Base-by-base conservation (phyloP, 2,797 vertebrate genomes). In the Sternarchorhynchus goeldii region DNA sequence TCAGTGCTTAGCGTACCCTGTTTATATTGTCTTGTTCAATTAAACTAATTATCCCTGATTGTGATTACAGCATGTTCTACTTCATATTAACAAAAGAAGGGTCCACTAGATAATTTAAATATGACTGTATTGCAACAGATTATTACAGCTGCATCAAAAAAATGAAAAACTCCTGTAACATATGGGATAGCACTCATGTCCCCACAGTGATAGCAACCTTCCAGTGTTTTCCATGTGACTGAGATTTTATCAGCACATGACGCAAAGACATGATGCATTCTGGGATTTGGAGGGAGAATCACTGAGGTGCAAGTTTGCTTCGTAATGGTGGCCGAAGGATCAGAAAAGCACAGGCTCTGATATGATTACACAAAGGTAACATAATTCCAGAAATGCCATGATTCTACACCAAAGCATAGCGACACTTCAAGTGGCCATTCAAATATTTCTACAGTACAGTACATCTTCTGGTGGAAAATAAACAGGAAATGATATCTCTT, bases 11-110 rank as follows among this genome's bases (percentile, higher is more conserved):
- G 73, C 68, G 10, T 36, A 55, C 70, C 58, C n/a, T 71, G 70
- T 82, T 68, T 62, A 41, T 59, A 39, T 60, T 17, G 75, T 73
- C 39, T 1, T 14, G n/a, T 45, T 73, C 63, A 32, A 73, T 67
- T 79, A 66, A 73, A 74, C 41, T 20, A 64, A 59, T 64, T 75
- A 78, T 78, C 17, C 31, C 72, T 78, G 71, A 75, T 21, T 67
- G 78, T 68, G 71, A 68, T 71, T 60, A 36, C 25, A 63, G 36
- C 16, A 34, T 77, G 73, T 77, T 14, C 21, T 50, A 53, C 71
- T 57, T 31, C 64, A 16, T n/a, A 78, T 75, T 39, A 63, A 68
- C 31, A 75, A 62, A 39, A 4, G 29, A 77, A 77, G 20, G 36
- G 50, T 4, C 45, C 17, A n/a, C n/a, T 20, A 31, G 7, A 36